Evolutionary conservation across 2,888 invertebrate species (phyloP).

Genomic region (Eilema griseolum): DNA sequence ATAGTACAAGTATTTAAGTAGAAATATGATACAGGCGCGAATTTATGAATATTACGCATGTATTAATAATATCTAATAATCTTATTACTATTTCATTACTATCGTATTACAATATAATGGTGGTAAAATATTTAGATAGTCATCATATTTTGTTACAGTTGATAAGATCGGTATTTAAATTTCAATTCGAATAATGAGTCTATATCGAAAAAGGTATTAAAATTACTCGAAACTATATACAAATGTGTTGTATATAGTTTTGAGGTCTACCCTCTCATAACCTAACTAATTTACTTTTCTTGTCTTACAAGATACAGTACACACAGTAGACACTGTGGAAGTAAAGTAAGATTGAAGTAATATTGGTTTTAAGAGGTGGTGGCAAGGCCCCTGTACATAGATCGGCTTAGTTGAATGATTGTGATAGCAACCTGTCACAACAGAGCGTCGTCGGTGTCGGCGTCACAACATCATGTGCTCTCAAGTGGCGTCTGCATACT

Average conservation of each 20-base stretch:
- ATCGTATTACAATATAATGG: background rate
- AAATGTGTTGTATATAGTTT: no score
- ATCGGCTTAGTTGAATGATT: background rate
- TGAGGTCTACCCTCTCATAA: background rate
- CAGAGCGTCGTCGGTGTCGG: background rate
- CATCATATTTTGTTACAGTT: slow-evolving; percentile 3
- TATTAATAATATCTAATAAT: no score
- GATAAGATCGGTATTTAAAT: background rate
- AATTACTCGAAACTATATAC: background rate
- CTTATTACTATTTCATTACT: no score
- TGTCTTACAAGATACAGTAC: no score
- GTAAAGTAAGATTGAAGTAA: no score
- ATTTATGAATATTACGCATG: no score
- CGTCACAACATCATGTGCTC: slow-evolving; percentile 14
- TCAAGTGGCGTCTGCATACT: slow-evolving; percentile 19
- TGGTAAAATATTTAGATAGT: background rate
- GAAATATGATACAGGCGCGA: no score
- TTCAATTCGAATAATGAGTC: background rate
- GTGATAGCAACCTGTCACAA: slow-evolving; percentile 4
- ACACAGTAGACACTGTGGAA: no score
- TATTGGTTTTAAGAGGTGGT: no score
- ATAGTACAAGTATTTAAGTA: no score
- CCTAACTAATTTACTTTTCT: no score
- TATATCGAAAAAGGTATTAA: background rate
- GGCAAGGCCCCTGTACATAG: background rate